phyloP scores from a whole-genome alignment of 2,797 vertebrate species.

The Semotilus atromaculatus region DNA sequence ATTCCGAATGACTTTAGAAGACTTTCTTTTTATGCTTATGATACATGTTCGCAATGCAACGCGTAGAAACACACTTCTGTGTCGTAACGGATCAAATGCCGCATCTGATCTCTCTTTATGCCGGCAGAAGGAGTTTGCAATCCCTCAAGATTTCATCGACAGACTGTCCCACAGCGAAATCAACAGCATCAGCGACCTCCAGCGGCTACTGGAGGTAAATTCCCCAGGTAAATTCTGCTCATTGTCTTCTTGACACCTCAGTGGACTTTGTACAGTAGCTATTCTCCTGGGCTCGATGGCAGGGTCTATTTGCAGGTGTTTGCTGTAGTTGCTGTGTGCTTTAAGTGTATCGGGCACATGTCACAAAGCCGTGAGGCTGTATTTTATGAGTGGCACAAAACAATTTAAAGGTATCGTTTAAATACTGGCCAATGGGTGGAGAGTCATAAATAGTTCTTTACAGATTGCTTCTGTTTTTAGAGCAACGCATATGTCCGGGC shows the following conservation, averaged over 20 bases:
- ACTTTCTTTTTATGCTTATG: no score
- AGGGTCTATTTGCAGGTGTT: constrained; percentile 44
- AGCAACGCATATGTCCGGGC: not conserved
- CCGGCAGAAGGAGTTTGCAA: constrained; percentile 88
- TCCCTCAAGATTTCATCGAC: constrained; percentile 95
- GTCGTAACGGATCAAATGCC: not conserved
- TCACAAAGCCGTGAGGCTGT: not conserved
- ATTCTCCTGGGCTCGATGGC: constrained; percentile 28
- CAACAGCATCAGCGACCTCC: constrained; percentile 98
- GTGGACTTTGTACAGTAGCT: constrained; percentile 52
- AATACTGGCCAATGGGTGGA: constrained; percentile 14
- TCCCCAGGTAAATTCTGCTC: constrained; percentile 97
- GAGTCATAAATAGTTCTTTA: not conserved
- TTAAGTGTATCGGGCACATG: not conserved
- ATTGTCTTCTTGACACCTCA: constrained; percentile 62
- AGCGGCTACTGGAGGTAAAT: constrained; percentile 97
- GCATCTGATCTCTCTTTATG: constrained; percentile 5
- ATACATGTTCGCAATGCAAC: not conserved
- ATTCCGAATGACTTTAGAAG: not conserved
- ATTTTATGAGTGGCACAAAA: constrained; percentile 10
- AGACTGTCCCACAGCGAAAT: constrained; percentile 95
- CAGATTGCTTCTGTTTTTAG: constrained; percentile 28
- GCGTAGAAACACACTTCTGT: not conserved
- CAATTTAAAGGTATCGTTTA: constrained; percentile 17
- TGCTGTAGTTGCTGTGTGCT: constrained; percentile 27